Evolutionary conservation across 2,113 vertebrate genomes (phyloP), one percentile per base, ranked within the genome.

Genomic region (Stegostoma tigrinum): DNA sequence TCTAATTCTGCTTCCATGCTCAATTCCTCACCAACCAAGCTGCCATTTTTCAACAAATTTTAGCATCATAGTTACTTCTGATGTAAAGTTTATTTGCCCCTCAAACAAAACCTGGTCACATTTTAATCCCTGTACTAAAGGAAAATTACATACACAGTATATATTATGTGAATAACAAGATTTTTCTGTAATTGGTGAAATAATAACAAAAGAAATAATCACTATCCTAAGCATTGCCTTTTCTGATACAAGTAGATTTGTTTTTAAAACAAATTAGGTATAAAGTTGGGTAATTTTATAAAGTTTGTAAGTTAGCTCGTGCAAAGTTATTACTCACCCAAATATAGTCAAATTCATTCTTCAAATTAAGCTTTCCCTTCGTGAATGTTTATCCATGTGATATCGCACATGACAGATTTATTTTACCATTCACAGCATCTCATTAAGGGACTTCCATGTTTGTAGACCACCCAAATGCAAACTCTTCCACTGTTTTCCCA

Each of bases 131-230:
- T 38, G 61, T n/a, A 55, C 34, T 38, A 38, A 83, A 45, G 17
- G 38, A 21, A 83, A 83, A 64, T 66, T 91, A n/a, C 61, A 93
- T 93, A 93, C 89, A 93, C 89, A 93, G 89, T 93, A 93, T 93
- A 93, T n/a, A 93, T 93, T 93, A 93, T 93, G 89, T 93, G 55
- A 93, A 93, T 64, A 93, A 38, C 89, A 5, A 66, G 89, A 66
- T 19, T 93, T 61, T 93, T 14, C 15, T 66, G 34, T 10, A 93
- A 23, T 6, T 5, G 21, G n/a, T 66, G 1, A 61, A 34, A 91
- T 38, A 93, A 38, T 83, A 42, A 83, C 80, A 83, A 83, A 83
- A 83, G 78, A 83, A 83, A 83, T 83, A 83, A 83, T 90, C 52
- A 61, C 87, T 90, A 61, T 90, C 27, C 87, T 61, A 14, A 30